Evolutionary conservation across 2,888 invertebrate genomes (phyloP).

Genomic region (Seira ritae): DNA sequence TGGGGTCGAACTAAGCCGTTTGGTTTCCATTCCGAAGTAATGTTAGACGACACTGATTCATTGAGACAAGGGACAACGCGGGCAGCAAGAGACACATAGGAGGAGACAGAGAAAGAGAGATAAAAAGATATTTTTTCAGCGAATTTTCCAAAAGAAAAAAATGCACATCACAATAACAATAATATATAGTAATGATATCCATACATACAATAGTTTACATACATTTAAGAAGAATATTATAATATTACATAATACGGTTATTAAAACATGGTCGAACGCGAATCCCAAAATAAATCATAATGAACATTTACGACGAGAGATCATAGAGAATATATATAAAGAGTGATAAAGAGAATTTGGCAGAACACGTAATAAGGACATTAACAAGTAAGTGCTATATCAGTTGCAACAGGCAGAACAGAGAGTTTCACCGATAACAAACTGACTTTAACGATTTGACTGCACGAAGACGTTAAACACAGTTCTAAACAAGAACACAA

Average conservation of each 20-base stretch:
- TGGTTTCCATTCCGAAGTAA: slow-evolving; percentile 72
- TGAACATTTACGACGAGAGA: not conserved
- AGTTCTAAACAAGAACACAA: not conserved
- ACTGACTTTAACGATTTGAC: not conserved
- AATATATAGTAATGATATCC: not conserved
- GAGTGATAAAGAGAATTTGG: not conserved
- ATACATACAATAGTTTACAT: no score
- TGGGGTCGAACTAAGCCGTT: slow-evolving; percentile 73
- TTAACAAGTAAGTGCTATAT: no score
- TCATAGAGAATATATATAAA: not conserved
- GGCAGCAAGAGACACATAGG: slow-evolving; percentile 43
- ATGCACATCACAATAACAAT: slow-evolving; percentile 46
- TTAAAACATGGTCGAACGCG: not conserved
- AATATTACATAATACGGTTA: not conserved
- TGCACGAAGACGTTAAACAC: not conserved
- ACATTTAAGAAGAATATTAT: no score
- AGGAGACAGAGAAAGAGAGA: slow-evolving; percentile 60
- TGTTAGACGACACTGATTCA: slow-evolving; percentile 72
- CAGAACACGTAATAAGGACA: no score
- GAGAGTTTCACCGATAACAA: no score
- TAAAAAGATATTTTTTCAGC: slow-evolving; percentile 28
- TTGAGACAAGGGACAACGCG: slow-evolving; percentile 34
- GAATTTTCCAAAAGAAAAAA: slow-evolving; percentile 36
- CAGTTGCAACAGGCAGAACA: no score
- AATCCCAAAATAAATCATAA: not conserved